Percentiles rank a stretch among this genome's conserved stretches.
Evolutionary conservation across 2,113 vertebrate species (phyloP).

Genomic region (Carollia perspicillata): DNA sequence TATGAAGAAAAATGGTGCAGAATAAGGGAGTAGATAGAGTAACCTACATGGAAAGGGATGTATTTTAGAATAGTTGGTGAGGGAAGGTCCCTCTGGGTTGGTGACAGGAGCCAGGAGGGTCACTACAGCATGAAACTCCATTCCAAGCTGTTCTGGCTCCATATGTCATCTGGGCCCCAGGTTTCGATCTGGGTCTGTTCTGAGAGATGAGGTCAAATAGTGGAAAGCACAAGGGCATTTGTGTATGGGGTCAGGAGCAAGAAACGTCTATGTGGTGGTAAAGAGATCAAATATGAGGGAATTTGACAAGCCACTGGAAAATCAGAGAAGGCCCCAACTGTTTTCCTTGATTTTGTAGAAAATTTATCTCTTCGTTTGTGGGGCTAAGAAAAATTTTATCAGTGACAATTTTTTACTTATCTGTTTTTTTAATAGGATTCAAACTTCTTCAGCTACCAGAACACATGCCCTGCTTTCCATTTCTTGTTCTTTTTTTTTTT

Average conservation of each 20-base stretch:
- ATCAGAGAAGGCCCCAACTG: background rate
- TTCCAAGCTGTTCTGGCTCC: background rate
- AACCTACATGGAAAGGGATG: background rate
- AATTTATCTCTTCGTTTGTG: background rate
- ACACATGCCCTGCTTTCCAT: background rate
- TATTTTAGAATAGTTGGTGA: background rate
- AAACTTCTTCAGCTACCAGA: background rate
- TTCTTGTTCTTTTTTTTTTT: background rate
- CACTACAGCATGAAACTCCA: background rate
- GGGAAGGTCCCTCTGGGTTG: background rate
- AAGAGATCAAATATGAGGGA: background rate
- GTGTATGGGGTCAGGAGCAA: background rate
- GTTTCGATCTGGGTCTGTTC: background rate
- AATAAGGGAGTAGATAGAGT: background rate
- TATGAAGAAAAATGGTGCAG: background rate
- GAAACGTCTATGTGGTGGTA: background rate
- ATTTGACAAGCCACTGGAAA: background rate
- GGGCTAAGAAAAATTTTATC: background rate
- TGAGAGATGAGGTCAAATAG: background rate
- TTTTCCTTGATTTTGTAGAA: background rate
- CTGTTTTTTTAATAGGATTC: background rate
- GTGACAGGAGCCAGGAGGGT: background rate
- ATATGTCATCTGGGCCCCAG: background rate
- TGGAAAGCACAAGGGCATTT: background rate
- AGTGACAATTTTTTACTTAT: background rate